Base-by-base conservation (phyloP, 2,113 vertebrate genomes). In the Cygnus buccinator region DNA sequence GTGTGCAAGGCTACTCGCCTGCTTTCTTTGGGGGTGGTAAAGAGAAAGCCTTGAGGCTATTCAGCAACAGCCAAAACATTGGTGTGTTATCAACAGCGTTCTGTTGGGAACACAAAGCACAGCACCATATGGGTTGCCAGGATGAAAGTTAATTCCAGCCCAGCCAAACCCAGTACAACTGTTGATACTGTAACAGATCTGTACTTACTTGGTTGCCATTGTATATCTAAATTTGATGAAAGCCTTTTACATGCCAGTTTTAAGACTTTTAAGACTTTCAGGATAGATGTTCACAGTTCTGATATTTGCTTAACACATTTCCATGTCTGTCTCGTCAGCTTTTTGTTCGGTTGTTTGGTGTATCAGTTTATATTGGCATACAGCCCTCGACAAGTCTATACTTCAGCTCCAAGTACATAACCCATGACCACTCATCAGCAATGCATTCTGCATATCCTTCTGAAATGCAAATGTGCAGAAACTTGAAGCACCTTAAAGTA, bases 211-310 rank as follows among this genome's bases (percentile, higher is more conserved):
- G 78, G 44, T 28, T 94, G 52, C 31, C 83, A 55, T 26, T 59
- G 23, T 26, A 88, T 62, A 59, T 44, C 44, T 65, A 16, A 67
- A 75, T 71, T 90, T 88, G 74, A 94, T 61, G 26, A 62, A 88
- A 79, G 12, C 13, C 61, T 14, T 41, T 80, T 37, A 54, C 10
- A 10, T 3, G 15, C 48, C 17, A 79, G 41, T 18, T 70, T 74
- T 77, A 58, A 89, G 59, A 58, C 19, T 88, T 76, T 8, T 39
- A 86, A 70, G 50, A 33, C 28, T 71, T 71, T 28, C n/a, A 50
- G 26, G n/a, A 52, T n/a, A 68, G 43, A 29, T 22, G 79, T 90
- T 71, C n/a, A 50, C 46, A 52, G 68, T 52, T 79, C 33, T 65
- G 50, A 43, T 48, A 65, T 50, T 31, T 66, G 28, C 58, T 35